Evolutionary conservation across 2,888 invertebrate genomes (phyloP), one percentile per base, ranked within the genome.

Genomic region (Sisyra nigra): DNA sequence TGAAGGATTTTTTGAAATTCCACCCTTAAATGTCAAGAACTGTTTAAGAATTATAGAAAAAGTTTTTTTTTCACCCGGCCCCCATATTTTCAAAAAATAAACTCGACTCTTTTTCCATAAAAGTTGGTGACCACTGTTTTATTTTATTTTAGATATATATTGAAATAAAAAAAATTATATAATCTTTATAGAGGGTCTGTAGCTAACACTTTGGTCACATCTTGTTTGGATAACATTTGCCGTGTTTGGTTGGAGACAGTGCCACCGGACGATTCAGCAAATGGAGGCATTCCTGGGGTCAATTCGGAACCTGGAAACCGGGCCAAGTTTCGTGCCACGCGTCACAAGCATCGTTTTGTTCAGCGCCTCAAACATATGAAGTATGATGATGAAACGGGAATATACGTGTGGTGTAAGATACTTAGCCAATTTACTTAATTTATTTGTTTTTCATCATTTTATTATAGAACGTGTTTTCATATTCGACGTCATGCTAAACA

Each of bases 241-340:
- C 82, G 98, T 50, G 80, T 99, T 53, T 98, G 98, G 98, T 88
- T 92, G 42, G 97, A 98, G 67, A 97, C 96, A 0, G 80, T 94
- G 47, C 72, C 96, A 49, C 94, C 96, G 0, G 94, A 96, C 58
- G 94, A 96, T 68, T 36, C 43, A 1, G 43, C 31, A 10, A 32
- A 38, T 38, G 94, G 94, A 43, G 74, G 85, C 48, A 79, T 83
- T 17, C 82, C 72, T 54, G 63, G 74, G 55, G 68, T 69, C 30
- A 75, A 76, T 55, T 66, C 76, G 51, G 76, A 77, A 55, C 63
- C 76, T 56, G 72, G 76, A 19, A 74, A 79, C 56, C 75, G 77
- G 49, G 77, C 78, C 44, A 71, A 79, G 46, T 77, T 85, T 63
- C 76, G 91, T 48, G 91, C 92, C 49, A 92, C 93, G 59, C 73